Conservation (phyloP, 1,140 invertebrate genomes). For the Bombus terrestris region DNA sequence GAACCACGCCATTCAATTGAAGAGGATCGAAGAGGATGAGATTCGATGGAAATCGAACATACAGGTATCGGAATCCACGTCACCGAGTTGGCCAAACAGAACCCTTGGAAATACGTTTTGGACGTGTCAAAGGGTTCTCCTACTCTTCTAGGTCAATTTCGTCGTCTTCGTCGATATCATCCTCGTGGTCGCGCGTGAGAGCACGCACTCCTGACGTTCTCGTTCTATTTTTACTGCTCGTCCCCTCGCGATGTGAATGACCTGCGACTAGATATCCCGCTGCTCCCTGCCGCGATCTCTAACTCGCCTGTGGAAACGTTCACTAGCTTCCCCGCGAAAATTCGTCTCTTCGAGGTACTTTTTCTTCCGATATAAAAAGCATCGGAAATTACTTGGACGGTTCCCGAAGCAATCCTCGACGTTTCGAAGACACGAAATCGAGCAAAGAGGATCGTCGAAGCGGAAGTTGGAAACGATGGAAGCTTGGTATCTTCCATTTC, state of each 20-base stretch:
- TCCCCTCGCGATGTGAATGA: conserved; percentile 82
- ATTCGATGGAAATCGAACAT: neutral
- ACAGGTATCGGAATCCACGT: neutral
- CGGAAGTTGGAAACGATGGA: too few species aligned
- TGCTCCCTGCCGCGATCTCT: conserved; percentile 58
- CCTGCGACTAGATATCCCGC: conserved; percentile 81
- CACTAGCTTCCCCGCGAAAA: conserved; percentile 26
- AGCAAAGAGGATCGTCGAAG: too few species aligned
- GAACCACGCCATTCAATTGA: too few species aligned
- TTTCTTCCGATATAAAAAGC: neutral
- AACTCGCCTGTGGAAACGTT: conserved; percentile 58
- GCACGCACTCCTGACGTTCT: conserved; percentile 75
- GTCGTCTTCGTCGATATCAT: conserved; percentile 32
- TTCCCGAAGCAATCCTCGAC: neutral
- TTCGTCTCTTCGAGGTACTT: neutral
- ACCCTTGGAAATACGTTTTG: neutral
- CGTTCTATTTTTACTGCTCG: conserved; percentile 81
- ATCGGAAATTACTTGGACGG: neutral
- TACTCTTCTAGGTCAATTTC: conserved; percentile 7
- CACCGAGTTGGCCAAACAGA: neutral
- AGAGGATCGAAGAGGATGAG: neutral
- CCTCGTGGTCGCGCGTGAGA: conserved; percentile 69
- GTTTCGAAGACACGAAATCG: too few species aligned
- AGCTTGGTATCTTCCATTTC: too few species aligned
- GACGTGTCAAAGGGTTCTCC: neutral